These are phyloP conservation scores for Xyliphius kryptos DNA, from an alignment of 2,113 vertebrate genomes.

Conservation along the genomic window DNA sequence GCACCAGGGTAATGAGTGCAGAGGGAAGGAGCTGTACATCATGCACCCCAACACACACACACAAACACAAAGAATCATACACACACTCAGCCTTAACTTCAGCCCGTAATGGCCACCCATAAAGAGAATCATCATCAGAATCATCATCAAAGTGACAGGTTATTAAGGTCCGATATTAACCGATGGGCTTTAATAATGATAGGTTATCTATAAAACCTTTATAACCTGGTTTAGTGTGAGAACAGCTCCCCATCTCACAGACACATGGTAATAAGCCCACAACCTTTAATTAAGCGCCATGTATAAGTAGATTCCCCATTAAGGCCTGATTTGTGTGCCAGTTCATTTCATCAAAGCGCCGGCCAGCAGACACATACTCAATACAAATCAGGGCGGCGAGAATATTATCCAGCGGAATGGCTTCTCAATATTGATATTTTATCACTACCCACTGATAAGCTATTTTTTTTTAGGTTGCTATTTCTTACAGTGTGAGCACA, in stretches of 20 bases:
- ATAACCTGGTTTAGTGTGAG: conserved; percentile 76
- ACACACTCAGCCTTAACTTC: conserved; percentile 51
- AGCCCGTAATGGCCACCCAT: conserved; percentile 62
- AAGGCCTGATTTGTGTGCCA: conserved; percentile 96
- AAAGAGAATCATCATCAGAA: conserved; percentile 72
- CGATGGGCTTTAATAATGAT: conserved; percentile 78
- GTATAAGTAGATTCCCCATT: conserved; percentile 99
- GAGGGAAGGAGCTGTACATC: too few species aligned
- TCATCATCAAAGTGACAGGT: conserved; percentile 78
- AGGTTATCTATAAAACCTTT: conserved; percentile 98
- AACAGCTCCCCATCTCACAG: conserved; percentile 80
- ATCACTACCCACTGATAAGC: conserved; percentile 74
- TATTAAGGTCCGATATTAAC: conserved; percentile 80
- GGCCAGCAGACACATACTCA: conserved; percentile 91
- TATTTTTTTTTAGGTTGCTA: conserved; percentile 69
- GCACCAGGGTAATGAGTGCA: too few species aligned
- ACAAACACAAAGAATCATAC: neutral
- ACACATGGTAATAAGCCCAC: conserved; percentile 99
- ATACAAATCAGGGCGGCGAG: conserved; percentile 91
- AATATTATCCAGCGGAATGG: conserved; percentile 89
- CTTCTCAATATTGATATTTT: conserved; percentile 84
- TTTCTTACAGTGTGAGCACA: conserved; percentile 66
- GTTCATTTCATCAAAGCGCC: conserved; percentile 88
- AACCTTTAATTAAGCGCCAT: conserved; percentile 99
- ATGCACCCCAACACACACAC: too few species aligned